Conservation (phyloP, 2,113 vertebrate genomes). For the Lota lota region DNA sequence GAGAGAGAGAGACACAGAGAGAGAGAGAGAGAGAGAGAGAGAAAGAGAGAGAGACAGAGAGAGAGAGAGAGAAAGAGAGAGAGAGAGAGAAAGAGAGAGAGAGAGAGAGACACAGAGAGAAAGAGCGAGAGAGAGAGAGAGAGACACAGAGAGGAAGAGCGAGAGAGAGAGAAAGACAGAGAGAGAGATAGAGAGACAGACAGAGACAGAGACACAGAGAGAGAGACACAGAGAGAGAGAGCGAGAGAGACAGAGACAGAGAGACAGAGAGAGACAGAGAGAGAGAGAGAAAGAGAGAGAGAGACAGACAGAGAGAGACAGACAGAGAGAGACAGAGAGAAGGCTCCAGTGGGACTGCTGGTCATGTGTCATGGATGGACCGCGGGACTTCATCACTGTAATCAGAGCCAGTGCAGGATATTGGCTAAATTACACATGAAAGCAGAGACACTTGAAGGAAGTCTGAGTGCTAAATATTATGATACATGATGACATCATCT, state of each 20-base stretch:
- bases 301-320: too few species aligned
- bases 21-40: not conserved
- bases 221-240: too few species aligned
- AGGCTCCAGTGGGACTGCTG: conserved; percentile 54
- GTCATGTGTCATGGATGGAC: conserved; percentile 57
- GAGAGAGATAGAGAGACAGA: too few species aligned
- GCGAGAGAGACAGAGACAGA: not conserved
- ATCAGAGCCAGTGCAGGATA: conserved; percentile 73
- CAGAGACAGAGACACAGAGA: conserved; percentile 6
- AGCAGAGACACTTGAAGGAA: conserved; percentile 67
- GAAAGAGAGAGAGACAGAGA: too few species aligned
- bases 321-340: conserved; percentile 11
- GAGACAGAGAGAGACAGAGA: too few species aligned
- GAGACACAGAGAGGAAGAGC: too few species aligned
- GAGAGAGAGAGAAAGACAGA: too few species aligned
- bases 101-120: conserved; percentile 10
- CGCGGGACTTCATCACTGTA: conserved; percentile 62
- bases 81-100: too few species aligned
- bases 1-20: too few species aligned
- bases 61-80: too few species aligned
- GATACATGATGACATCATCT: conserved; percentile 68
- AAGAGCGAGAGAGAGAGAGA: conserved; percentile 15
- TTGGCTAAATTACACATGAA: conserved; percentile 75
- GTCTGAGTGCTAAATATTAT: conserved; percentile 69
- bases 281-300: too few species aligned